Percentiles rank a stretch among this genome's conserved stretches.
These are phyloP conservation scores for Drosophila pandora DNA, from an alignment of 1,140 invertebrate species.

Conservation along the genomic window DNA sequence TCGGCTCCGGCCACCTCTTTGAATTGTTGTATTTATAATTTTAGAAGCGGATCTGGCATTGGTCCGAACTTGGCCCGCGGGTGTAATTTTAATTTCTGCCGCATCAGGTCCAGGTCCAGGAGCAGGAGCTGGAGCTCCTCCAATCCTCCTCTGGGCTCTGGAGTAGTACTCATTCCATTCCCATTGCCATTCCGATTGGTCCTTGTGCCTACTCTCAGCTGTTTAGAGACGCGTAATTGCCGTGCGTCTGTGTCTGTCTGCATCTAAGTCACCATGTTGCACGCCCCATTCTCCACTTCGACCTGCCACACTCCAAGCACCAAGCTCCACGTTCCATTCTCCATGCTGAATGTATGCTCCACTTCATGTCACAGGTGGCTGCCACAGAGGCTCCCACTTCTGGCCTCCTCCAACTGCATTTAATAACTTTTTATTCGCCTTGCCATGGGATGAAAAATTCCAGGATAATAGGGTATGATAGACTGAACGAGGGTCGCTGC, in stretches of 20 bases:
- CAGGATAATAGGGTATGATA: not conserved
- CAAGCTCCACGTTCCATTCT: slow-evolving; percentile 10
- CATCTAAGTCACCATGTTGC: slow-evolving; percentile 52
- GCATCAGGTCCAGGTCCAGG: slow-evolving; percentile 8
- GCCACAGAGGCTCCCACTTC: slow-evolving; percentile 49
- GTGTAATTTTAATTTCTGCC: slow-evolving; percentile 82
- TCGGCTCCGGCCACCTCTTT: slow-evolving; percentile 5
- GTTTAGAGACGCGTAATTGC: slow-evolving; percentile 76
- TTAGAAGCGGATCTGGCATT: slow-evolving; percentile 49
- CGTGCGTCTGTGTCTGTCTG: slow-evolving; percentile 65
- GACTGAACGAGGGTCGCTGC: not conserved
- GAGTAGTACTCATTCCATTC: slow-evolving; percentile 7
- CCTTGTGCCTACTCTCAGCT: slow-evolving; percentile 56
- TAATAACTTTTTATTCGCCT: slow-evolving; percentile 69
- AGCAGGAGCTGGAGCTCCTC: slow-evolving; percentile 10
- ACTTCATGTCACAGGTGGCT: slow-evolving; percentile 68
- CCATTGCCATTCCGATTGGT: slow-evolving; percentile 34
- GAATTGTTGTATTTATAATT: slow-evolving; percentile 70
- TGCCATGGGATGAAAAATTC: slow-evolving; percentile 32
- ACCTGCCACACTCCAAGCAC: not conserved
- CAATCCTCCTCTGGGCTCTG: not conserved
- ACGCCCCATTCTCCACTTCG: slow-evolving; percentile 20
- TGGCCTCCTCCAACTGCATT: slow-evolving; percentile 47
- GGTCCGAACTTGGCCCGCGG: slow-evolving; percentile 65
- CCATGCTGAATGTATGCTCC: slow-evolving; percentile 49